These are phyloP conservation scores for Dusona sp. DNA, from an alignment of 2,888 invertebrate genomes.

Conservation along the genomic window DNA sequence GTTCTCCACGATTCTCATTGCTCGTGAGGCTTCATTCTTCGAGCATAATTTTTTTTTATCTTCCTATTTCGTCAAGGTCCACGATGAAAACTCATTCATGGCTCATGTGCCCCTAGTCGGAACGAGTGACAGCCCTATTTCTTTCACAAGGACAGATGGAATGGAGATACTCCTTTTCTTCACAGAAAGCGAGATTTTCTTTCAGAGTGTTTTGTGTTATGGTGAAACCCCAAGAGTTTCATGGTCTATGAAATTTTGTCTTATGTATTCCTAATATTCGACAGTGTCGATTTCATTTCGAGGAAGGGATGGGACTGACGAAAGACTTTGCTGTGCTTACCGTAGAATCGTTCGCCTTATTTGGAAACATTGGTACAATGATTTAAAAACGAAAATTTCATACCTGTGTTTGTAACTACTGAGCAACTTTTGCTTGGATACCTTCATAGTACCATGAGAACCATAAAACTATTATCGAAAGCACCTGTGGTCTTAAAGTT, in stretches of 20 bases:
- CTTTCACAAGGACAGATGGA: conserved; percentile 38
- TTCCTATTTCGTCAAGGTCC: background rate
- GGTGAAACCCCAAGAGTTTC: conserved; percentile 39
- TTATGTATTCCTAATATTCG: conserved; percentile 74
- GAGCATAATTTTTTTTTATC: background rate
- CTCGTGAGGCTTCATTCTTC: conserved; percentile 3
- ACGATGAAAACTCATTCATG: conserved; percentile 6
- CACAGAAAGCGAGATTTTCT: background rate
- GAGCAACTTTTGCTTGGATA: conserved; percentile 70
- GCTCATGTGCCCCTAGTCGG: conserved; percentile 50
- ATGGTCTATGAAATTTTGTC: conserved; percentile 62
- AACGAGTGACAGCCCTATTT: conserved; percentile 57
- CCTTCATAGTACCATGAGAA: conserved; percentile 74
- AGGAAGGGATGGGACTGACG: conserved; percentile 24
- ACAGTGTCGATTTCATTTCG: conserved; percentile 74
- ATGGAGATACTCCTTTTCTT: background rate
- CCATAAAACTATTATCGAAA: conserved; percentile 57
- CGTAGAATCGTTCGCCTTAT: background rate
- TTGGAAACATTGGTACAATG: background rate
- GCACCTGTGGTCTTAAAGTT: background rate
- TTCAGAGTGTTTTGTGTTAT: background rate
- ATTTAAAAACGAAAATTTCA: background rate
- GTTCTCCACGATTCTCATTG: conserved; percentile 45
- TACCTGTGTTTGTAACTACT: conserved; percentile 44
- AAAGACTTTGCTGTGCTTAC: background rate